These are phyloP conservation scores for Lingula anatina DNA, from an alignment of 2,888 invertebrate species.

Conservation along the genomic window DNA sequence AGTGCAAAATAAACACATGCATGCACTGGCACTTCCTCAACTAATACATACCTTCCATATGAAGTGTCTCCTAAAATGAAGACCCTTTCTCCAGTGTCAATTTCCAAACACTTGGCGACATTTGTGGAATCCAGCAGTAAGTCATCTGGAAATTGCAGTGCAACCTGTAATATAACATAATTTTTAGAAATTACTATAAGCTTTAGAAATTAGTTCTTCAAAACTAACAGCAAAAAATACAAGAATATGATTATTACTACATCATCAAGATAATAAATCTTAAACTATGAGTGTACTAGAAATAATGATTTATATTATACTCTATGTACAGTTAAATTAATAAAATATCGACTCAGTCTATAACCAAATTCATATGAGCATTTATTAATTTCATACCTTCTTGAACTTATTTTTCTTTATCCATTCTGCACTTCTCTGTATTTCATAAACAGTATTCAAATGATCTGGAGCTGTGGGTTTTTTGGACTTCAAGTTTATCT, in stretches of 20 bases:
- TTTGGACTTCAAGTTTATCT: background rate
- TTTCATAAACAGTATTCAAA: conserved; percentile 58
- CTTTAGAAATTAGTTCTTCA: no score
- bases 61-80: conserved; percentile 87
- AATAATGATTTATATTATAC: no score
- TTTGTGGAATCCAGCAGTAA: conserved; percentile 66
- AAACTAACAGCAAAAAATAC: no score
- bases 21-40: no score
- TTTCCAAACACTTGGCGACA: conserved; percentile 59
- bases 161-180: conserved; percentile 62
- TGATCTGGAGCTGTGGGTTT: conserved; percentile 5
- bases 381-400: conserved; percentile 61
- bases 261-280: no score
- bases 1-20: background rate
- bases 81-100: conserved; percentile 50
- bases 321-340: no score
- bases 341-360: no score
- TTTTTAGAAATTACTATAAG: no score
- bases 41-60: conserved; percentile 67
- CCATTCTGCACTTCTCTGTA: conserved; percentile 65
- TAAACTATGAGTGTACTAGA: no score
- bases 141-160: conserved; percentile 86
- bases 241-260: no score
- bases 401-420: conserved; percentile 63
- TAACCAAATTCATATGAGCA: no score